A percentile compares a stretch with the other conserved stretches of the same genome.
Conservation (phyloP, 2,113 vertebrate genomes). For the Balaeniceps rex region DNA sequence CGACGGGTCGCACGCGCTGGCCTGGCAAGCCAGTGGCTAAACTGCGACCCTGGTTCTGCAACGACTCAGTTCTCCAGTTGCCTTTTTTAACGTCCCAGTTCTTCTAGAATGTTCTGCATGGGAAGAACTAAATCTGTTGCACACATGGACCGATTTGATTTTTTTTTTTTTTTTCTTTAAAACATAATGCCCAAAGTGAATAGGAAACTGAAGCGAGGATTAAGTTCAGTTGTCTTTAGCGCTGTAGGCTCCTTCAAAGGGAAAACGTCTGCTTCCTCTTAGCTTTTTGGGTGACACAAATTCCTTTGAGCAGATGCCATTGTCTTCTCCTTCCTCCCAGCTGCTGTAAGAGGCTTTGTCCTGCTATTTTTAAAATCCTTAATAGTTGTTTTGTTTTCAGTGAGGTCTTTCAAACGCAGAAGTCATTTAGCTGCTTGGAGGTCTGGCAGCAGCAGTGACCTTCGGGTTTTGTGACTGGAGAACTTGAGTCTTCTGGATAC, state of each 20-base stretch:
- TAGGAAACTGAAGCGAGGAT: not conserved
- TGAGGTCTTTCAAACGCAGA: not conserved
- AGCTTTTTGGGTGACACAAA: slow-evolving; percentile 29
- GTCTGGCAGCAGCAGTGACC: not conserved
- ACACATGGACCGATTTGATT: not conserved
- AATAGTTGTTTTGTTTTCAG: slow-evolving; percentile 6
- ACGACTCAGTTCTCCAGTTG: not conserved
- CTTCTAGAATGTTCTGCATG: not conserved
- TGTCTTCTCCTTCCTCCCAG: slow-evolving; percentile 40
- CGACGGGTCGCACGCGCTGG: rapidly evolving
- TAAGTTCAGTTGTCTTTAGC: not conserved
- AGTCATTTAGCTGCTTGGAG: not conserved
- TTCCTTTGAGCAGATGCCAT: slow-evolving; percentile 19
- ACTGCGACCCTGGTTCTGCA: not conserved
- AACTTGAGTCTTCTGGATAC: not conserved
- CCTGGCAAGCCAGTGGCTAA: not conserved
- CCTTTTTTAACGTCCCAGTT: not conserved
- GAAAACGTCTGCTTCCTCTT: slow-evolving; percentile 31
- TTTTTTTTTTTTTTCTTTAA: not conserved
- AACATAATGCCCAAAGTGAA: not conserved
- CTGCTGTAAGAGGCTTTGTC: slow-evolving; percentile 25
- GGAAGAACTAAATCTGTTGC: not conserved
- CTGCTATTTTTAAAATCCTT: slow-evolving; percentile 20
- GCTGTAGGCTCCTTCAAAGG: not conserved
- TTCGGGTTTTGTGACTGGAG: slow-evolving; percentile 12